Base-by-base conservation (phyloP, 1,140 invertebrate species). In the Pristionchus pacificus region DNA sequence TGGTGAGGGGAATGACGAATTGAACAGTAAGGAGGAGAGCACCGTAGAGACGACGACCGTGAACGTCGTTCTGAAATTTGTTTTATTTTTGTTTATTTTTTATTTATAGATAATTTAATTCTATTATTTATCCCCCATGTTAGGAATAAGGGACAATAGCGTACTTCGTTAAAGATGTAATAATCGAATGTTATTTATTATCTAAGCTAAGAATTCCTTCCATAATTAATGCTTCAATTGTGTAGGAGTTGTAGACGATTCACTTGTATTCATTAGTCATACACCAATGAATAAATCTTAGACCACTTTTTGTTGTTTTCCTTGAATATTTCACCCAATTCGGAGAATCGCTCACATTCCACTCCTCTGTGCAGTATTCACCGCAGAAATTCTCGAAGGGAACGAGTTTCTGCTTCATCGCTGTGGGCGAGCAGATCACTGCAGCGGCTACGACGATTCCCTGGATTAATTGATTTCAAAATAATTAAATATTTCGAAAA, bases 1-100 rank as follows among this genome's bases (percentile, higher is more conserved):
- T 74, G 3, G 65, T 68, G 1, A 83, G 64, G 13, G 81, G 81
- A 27, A 83, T 72, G 25, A 84, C 76, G 55, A 84, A 81, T 58
- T 84, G 81, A 24, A 84, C 64, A 14, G 71, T 71, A 19, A 82
- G 68, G 68, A 82, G 58, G 0, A 80, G 61, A 1, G 81, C 77
- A 14, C 80, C 80, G 65, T 82, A 82, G 28, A 79, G 71, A 29
- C 80, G 66, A 25, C 82, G 61, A 15, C 68, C 28, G 30, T 27
- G n/a, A 19, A 19, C 6, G 19, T 49, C 19, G 38, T 49, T 49
- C 38, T 49, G 19, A 6, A 49, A 49, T 6, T 68, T 32, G 63
- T 66, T n/a, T n/a, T n/a, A n/a, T n/a, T n/a, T n/a, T n/a, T n/a
- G n/a, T n/a, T n/a, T n/a, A n/a, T n/a, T n/a, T n/a, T n/a, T n/a